These are phyloP conservation scores for Tetranychus truncatus DNA, from an alignment of 2,888 invertebrate species.

Conservation along the genomic window DNA sequence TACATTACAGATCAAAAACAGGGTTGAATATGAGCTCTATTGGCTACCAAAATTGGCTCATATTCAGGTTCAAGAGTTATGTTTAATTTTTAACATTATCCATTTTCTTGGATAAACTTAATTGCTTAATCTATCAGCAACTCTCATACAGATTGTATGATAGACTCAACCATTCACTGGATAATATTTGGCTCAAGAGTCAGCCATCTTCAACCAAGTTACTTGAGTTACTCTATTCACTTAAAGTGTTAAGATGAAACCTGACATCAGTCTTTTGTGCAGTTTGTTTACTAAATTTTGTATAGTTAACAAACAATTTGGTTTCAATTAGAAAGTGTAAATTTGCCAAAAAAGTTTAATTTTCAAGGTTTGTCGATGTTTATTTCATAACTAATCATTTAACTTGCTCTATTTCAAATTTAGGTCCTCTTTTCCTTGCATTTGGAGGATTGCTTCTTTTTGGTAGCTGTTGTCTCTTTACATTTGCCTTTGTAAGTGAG, in stretches of 20 bases:
- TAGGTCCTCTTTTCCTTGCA: conserved; percentile 24
- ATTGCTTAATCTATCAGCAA: too few relatives aligned
- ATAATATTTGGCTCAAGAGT: too few relatives aligned
- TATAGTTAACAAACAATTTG: too few relatives aligned
- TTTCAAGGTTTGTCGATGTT: neutral
- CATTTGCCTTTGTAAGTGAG: conserved; percentile 20
- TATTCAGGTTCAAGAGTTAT: neutral
- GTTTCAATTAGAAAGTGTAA: neutral
- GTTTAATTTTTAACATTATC: too few relatives aligned
- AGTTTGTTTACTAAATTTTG: too few relatives aligned
- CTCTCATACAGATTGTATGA: too few relatives aligned
- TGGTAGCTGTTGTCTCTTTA: conserved; percentile 24
- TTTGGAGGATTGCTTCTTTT: conserved; percentile 24
- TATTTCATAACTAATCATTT: neutral
- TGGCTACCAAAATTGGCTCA: neutral
- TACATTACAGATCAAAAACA: neutral
- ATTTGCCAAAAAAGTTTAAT: neutral
- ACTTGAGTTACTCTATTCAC: too few relatives aligned
- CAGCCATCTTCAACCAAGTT: too few relatives aligned
- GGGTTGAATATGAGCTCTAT: neutral
- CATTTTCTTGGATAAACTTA: too few relatives aligned
- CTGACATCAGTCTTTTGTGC: too few relatives aligned
- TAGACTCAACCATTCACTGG: too few relatives aligned
- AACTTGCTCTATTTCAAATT: neutral
- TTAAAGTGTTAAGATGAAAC: too few relatives aligned